Base-by-base conservation (phyloP, 2,888 invertebrate species). In the Argyresthia albistria region DNA sequence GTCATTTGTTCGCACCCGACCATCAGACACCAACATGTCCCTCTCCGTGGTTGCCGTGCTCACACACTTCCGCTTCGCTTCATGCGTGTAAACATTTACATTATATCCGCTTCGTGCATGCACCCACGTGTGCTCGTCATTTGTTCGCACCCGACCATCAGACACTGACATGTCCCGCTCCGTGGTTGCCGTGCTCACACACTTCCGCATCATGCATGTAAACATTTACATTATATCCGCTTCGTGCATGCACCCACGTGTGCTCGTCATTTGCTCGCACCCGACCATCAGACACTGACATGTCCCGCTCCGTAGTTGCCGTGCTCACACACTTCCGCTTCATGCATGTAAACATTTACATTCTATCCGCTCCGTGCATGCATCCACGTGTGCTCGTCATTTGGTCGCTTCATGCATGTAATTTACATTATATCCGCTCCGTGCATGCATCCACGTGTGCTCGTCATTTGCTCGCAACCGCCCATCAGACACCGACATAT, bases 131-230 rank as follows among this genome's bases (percentile, higher is more conserved):
- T 97, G 95, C 78, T 93, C 96, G 8, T 97, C 97, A 11, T 98
- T 98, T 75, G 96, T 95, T 0, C 89, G 97, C 59, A 97, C 97
- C 0, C 90, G 95, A 46, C 97, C 97, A 0, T 97, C 97, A 0
- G 97, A 96, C 75, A 96, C 95, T 52, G 97, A 97, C 81, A 97
- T 97, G 60, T 96, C 97, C 7, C 95, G 96, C 75, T 96, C 97
- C 1, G 95, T 97, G 7, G 94, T 95, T 54, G 93, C 97, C 6
- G 91, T 97, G 48, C 88, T 97, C 56, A 89, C 92, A 60, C 91
- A 93, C 55, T 97, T 95, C 83, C 93, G 95, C 73, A 97, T 97
- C 96, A 95, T 93, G 60, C 25, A 25, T 25, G 25, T 25, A 4
- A 25, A 25, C 6, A 25, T 25, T 25, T 25, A 25, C 25, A 6